Conservation (phyloP, 2,888 invertebrate species). For the Prionchulus punctatus region DNA sequence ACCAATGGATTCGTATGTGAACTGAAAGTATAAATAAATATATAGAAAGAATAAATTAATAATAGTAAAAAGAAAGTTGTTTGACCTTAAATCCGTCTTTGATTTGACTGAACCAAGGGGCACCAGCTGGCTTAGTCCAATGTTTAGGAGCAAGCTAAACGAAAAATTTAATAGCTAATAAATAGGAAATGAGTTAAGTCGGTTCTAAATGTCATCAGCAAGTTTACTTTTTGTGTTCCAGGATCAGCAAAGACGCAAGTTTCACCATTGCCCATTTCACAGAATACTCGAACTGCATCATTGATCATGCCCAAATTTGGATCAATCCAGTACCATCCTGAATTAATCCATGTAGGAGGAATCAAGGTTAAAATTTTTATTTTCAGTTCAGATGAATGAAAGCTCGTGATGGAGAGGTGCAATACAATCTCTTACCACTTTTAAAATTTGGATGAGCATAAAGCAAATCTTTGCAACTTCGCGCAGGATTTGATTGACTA, state of each 20-base stretch:
- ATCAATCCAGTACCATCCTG: slow-evolving; percentile 81
- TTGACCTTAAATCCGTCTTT: slow-evolving; percentile 51
- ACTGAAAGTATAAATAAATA: slow-evolving; percentile 41
- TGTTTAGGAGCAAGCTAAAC: too few relatives aligned
- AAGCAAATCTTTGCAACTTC: slow-evolving; percentile 62
- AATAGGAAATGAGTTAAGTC: too few relatives aligned
- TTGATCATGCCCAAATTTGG: slow-evolving; percentile 66
- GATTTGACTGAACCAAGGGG: slow-evolving; percentile 53
- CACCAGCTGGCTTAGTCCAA: too few relatives aligned
- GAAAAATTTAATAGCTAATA: too few relatives aligned
- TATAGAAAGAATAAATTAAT: too few relatives aligned
- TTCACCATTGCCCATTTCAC: slow-evolving; percentile 58
- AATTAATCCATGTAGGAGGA: too few relatives aligned
- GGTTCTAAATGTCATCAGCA: too few relatives aligned
- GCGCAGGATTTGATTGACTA: slow-evolving; percentile 57
- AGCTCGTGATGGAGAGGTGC: too few relatives aligned
- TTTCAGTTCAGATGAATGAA: too few relatives aligned
- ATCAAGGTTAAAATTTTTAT: too few relatives aligned
- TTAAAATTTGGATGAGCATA: slow-evolving; percentile 56
- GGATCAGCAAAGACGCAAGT: slow-evolving; percentile 66
- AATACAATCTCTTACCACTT: slow-evolving; percentile 59
- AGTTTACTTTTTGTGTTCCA: too few relatives aligned
- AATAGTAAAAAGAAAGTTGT: too few relatives aligned
- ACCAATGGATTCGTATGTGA: slow-evolving; percentile 62
- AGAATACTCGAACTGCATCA: slow-evolving; percentile 67